A percentile compares a stretch with the other conserved stretches of the same genome.
These are phyloP conservation scores for Gavialis gangeticus DNA, from an alignment of 2,113 vertebrate species.

Conservation along the genomic window DNA sequence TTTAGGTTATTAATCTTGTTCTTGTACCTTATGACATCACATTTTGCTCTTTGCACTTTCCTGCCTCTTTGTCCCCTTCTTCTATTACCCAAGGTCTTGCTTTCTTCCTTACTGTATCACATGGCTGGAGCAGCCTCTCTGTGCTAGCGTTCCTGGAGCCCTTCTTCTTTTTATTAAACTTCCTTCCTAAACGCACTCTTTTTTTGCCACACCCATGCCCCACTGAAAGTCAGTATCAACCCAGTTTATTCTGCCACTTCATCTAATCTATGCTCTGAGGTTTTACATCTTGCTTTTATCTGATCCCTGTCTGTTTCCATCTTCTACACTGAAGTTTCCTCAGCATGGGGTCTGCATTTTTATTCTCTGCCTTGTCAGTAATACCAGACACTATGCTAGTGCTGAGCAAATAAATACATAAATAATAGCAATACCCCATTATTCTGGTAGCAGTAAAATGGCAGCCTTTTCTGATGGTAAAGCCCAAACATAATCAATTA, in stretches of 20 bases:
- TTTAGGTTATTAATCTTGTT: not conserved
- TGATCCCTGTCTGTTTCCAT: not conserved
- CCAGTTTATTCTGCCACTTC: not conserved
- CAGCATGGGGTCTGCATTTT: not conserved
- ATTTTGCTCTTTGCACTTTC: not conserved
- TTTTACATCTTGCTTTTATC: not conserved
- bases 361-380: not conserved
- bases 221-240: not conserved
- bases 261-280: not conserved
- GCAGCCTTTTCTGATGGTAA: not conserved
- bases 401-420: slow-evolving; percentile 9
- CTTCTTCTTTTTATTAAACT: not conserved
- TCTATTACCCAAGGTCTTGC: not conserved
- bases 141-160: not conserved
- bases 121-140: not conserved
- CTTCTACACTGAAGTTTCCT: not conserved
- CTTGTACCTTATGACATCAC: not conserved
- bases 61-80: not conserved
- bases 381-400: not conserved
- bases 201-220: not conserved
- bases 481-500: not conserved
- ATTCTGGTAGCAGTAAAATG: slow-evolving; percentile 10
- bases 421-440: not conserved
- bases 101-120: not conserved
- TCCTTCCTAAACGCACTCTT: not conserved